Conservation (phyloP, 2,888 invertebrate species). For the Epinotia demarniana region DNA sequence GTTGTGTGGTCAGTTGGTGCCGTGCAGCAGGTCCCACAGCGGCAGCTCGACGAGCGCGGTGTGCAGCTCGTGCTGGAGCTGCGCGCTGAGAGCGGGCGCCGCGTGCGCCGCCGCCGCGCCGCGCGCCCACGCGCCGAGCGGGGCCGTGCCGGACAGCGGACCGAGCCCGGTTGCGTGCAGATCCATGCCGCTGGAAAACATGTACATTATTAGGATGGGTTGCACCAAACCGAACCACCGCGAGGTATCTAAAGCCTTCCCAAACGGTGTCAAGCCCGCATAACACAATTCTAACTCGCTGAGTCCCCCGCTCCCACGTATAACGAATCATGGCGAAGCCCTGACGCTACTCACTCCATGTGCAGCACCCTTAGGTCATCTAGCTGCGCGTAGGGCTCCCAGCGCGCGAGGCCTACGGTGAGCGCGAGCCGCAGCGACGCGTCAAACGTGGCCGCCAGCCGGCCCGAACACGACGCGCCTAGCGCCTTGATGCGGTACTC, state of each 20-base stretch:
- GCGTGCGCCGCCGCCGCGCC: slow-evolving; percentile 65
- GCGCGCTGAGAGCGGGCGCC: slow-evolving; percentile 66
- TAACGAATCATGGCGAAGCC: neutral
- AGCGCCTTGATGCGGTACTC: slow-evolving; percentile 77
- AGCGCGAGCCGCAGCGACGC: slow-evolving; percentile 70
- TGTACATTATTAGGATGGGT: neutral
- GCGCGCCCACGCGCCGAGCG: slow-evolving; percentile 70
- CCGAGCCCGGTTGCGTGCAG: slow-evolving; percentile 78
- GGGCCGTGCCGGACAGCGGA: slow-evolving; percentile 68
- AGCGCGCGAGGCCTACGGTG: slow-evolving; percentile 68
- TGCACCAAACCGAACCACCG: neutral
- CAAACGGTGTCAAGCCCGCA: no score
- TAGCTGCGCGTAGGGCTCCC: slow-evolving; percentile 77
- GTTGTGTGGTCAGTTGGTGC: slow-evolving; percentile 52
- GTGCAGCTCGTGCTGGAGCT: slow-evolving; percentile 68
- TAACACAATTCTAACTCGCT: no score
- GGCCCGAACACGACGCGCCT: slow-evolving; percentile 72
- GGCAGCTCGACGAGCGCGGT: slow-evolving; percentile 70
- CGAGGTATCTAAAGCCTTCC: no score
- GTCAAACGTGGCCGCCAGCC: slow-evolving; percentile 68
- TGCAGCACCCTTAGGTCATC: slow-evolving; percentile 70
- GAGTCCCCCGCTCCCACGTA: neutral
- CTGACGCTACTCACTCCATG: slow-evolving; percentile 64
- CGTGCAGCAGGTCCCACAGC: slow-evolving; percentile 70
- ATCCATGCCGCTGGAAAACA: slow-evolving; percentile 68